Conservation (phyloP, 2,888 invertebrate genomes). For the Caenorhabditis sp. region DNA sequence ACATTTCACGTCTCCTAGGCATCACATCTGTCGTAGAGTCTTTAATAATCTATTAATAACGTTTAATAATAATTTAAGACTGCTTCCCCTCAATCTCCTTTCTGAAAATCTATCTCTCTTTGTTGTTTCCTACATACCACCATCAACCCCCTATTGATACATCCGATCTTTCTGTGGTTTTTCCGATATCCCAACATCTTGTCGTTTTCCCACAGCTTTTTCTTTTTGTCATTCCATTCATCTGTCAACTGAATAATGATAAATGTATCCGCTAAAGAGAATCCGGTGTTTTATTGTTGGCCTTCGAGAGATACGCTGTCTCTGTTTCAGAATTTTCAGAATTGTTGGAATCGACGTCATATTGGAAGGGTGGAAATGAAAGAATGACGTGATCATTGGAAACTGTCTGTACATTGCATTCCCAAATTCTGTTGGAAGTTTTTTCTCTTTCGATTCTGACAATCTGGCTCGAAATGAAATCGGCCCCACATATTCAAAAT, state of each 20-base stretch:
- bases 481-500: no score
- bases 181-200: conserved; percentile 45
- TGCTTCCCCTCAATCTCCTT: background rate
- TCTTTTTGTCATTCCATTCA: background rate
- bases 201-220: conserved; percentile 43
- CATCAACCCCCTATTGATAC: background rate
- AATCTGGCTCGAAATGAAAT: no score
- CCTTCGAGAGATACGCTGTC: background rate
- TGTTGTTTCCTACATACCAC: background rate
- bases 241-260: conserved; percentile 6
- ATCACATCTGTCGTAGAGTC: background rate
- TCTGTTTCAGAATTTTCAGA: background rate
- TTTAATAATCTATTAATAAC: conserved; percentile 6
- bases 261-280: conserved; percentile 45
- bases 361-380: no score
- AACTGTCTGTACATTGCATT: no score
- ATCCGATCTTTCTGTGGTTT: conserved; percentile 48
- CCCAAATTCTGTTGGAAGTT: no score
- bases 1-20: background rate
- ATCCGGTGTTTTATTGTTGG: background rate
- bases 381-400: no score
- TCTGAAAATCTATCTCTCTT: conserved; percentile 10
- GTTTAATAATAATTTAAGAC: background rate
- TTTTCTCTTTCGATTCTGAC: no score
- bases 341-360: no score